These are phyloP conservation scores for Hydriomena furcata DNA, from an alignment of 2,888 invertebrate species.

Conservation along the genomic window DNA sequence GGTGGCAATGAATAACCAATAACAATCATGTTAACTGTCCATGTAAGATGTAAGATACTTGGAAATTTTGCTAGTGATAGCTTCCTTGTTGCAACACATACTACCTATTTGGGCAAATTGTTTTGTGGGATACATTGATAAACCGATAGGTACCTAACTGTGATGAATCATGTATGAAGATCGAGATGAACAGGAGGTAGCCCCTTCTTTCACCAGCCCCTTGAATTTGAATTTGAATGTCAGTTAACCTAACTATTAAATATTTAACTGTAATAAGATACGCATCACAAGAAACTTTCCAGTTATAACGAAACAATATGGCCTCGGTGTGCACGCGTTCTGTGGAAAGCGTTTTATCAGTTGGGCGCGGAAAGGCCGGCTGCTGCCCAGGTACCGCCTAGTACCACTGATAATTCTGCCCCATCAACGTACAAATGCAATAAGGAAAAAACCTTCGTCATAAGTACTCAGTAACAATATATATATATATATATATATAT, in stretches of 20 bases:
- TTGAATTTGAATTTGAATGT: no score
- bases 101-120: not conserved
- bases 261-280: no score
- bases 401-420: slow-evolving; percentile 63
- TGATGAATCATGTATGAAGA: no score
- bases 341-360: slow-evolving; percentile 61
- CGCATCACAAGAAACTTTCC: slow-evolving; percentile 16
- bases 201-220: no score
- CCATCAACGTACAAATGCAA: slow-evolving; percentile 44
- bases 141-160: no score
- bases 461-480: no score
- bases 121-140: not conserved
- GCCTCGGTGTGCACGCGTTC: slow-evolving; percentile 56
- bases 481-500: no score
- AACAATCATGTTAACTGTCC: slow-evolving; percentile 31
- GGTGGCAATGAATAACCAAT: slow-evolving; percentile 36
- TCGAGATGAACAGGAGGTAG: not conserved
- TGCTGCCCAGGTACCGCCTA: slow-evolving; percentile 67
- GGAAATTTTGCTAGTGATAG: slow-evolving; percentile 19
- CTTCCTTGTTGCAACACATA: not conserved
- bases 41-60: slow-evolving; percentile 2
- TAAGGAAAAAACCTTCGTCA: slow-evolving; percentile 27
- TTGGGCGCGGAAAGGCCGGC: slow-evolving; percentile 62
- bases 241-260: no score
- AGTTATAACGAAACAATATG: slow-evolving; percentile 26